Base-by-base conservation (phyloP, 1,140 invertebrate species). In the Cydia fagiglandana region DNA sequence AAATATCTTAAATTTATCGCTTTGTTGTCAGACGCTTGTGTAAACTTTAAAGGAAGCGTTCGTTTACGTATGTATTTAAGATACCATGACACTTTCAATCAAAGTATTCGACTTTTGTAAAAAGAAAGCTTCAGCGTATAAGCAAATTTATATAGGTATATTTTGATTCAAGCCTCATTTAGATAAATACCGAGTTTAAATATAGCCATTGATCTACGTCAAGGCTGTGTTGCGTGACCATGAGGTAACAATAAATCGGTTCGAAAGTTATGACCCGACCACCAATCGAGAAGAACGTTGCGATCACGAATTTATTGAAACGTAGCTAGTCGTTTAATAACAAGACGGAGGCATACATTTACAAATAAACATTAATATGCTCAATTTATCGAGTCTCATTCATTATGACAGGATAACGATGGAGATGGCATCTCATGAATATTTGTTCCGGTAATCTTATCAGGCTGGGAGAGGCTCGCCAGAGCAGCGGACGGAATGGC, bases 331-430 rank as follows among this genome's bases (percentile, higher is more conserved):
- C 20, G 56, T 74, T 38, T 70, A 76, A 68, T 38, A 56, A n/a
- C 47, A 7, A 47, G 34, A 75, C 20, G 50, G 30, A 56, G 20
- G 56, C 75, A n/a, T 56, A 73, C 47, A 77, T 70, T 76, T 38
- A 66, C 76, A 76, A 80, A 80, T 79, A 79, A 75, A 20, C 61
- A 12, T 30, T 30, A 70, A 17, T 12, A 6, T 53, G 12, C 6
- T 4, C 13, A 47, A 13, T 15, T 4, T 47, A 47, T 47, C 12
- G 13, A 7, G 45, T 15, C 12, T 47, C 45, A 47, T 47, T 47
- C 15, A 47, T 47, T 12, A 47, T 13, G 45, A 45, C 41, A 45
- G 41, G 5, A 38, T 45, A 2, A 47, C 1, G 45, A 47, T 47
- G 7, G 45, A 47, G 45, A 13, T 15, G 45, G 45, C 12, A 47